Base-by-base conservation (phyloP, 2,797 vertebrate species). In the Lutjanus argentimaculatus region DNA sequence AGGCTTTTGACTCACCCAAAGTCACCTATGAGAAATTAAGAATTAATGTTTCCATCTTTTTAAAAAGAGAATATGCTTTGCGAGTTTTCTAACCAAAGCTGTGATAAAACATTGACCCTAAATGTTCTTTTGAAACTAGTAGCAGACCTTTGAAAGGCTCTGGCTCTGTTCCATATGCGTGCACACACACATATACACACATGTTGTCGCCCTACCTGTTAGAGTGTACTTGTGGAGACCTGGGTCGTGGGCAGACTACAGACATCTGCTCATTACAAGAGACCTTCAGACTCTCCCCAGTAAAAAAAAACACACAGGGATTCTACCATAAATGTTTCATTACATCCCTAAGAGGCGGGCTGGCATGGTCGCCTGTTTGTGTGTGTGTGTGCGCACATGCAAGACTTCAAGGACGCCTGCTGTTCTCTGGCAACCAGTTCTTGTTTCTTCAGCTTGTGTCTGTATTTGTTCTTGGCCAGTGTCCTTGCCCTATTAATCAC, bases 401-500 rank as follows among this genome's bases (percentile, higher is more conserved):
- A 74, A 65, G 80, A 87, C 81, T 93, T 92, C 92, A 95, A 95
- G 94, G 94, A 92, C 93, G 77, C 90, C 91, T 86, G 90, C 86
- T 89, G 89, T 91, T 92, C 84, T 88, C 89, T 94, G 92, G 90
- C 90, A 90, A 68, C 84, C 62, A 59, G 82, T 90, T 87, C 90
- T 77, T 68, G 78, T 83, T 86, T 89, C 92, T 90, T 88, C 86
- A 53, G 81, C 84, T 82, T 59, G 84, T 90, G 88, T 92, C 84
- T 91, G 82, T 88, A 86, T 93, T 91, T 93, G 91, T 93, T 92
- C 90, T 92, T 92, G 93, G 92, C 87, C 81, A 11, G 80, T 90
- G 91, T 94, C 93, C 94, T 92, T 90, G 84, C 82, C 86, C 93
- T 90, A 91, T 94, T 95, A 95, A 95, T 95, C 93, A 92, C 91